A percentile compares a stretch with the other conserved stretches of the same genome.
Conservation (phyloP, 2,113 vertebrate genomes). For the Centropristis striata region DNA sequence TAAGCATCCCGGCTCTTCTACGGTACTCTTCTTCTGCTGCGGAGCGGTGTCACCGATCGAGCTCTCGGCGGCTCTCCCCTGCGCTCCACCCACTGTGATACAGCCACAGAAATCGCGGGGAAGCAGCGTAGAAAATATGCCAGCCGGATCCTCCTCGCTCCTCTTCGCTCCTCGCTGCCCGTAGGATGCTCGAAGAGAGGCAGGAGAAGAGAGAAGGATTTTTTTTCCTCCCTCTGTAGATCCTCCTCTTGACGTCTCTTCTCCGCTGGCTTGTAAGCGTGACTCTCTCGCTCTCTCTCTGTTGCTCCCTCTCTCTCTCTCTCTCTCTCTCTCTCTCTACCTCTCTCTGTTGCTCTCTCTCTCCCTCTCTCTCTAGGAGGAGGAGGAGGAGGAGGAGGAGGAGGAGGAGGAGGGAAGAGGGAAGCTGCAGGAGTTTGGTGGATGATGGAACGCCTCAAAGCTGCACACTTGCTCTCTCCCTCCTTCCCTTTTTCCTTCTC, state of each 20-base stretch:
- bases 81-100: conserved; percentile 70
- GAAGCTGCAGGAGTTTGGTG: conserved; percentile 88
- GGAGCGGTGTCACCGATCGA: conserved; percentile 75
- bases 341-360: conserved; percentile 63
- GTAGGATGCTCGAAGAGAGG: conserved; percentile 77
- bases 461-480: conserved; percentile 80
- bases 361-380: conserved; percentile 22
- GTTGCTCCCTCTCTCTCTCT: conserved; percentile 57
- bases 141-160: conserved; percentile 72
- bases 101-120: conserved; percentile 69
- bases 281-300: conserved; percentile 74
- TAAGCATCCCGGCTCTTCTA: conserved; percentile 90
- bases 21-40: conserved; percentile 61
- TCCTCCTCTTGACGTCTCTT: conserved; percentile 85
- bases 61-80: conserved; percentile 70
- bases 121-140: conserved; percentile 75
- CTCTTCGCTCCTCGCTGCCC: conserved; percentile 73
- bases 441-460: conserved; percentile 89
- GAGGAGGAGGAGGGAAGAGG: conserved; percentile 87
- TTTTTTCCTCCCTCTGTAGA: conserved; percentile 68
- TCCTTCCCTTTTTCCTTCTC: conserved; percentile 75
- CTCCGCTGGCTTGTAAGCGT: conserved; percentile 82
- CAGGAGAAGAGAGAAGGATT: conserved; percentile 71
- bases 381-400: conserved; percentile 81
- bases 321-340: conserved; percentile 61